A percentile compares a stretch with the other conserved stretches of the same genome.
Conservation (phyloP, 2,888 invertebrate species). For the Ennomos fuscantarius region DNA sequence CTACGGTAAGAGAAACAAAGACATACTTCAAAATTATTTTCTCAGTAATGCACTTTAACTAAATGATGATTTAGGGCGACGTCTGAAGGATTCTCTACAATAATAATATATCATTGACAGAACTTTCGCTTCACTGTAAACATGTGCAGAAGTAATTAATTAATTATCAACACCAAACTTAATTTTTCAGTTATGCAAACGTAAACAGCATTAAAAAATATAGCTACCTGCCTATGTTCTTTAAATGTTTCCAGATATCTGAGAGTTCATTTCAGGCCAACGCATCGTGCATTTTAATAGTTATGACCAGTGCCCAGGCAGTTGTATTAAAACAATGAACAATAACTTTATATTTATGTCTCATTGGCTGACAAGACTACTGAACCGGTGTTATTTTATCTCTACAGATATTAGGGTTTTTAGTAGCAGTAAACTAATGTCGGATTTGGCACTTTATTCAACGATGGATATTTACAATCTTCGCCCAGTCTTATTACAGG, state of each 20-base stretch:
- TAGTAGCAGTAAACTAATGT: slow-evolving; percentile 29
- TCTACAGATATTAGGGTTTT: slow-evolving; percentile 46
- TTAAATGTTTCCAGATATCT: slow-evolving; percentile 44
- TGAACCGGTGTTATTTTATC: slow-evolving; percentile 52
- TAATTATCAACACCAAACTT: too few species aligned
- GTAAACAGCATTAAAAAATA: neutral
- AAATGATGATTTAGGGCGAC: too few species aligned
- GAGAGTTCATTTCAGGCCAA: slow-evolving; percentile 63
- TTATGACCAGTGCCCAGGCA: slow-evolving; percentile 59
- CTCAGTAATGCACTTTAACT: too few species aligned
- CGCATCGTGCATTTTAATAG: slow-evolving; percentile 71
- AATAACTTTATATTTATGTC: slow-evolving; percentile 76
- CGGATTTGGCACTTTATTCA: slow-evolving; percentile 9
- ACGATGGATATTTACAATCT: neutral
- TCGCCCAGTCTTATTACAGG: neutral
- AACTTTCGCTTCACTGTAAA: too few species aligned
- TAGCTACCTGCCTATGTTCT: slow-evolving; percentile 2
- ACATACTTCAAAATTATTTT: too few species aligned
- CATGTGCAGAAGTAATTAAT: too few species aligned
- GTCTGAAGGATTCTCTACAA: too few species aligned
- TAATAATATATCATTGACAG: too few species aligned
- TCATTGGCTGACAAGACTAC: slow-evolving; percentile 61
- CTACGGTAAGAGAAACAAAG: too few species aligned
- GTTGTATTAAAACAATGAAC: slow-evolving; percentile 79
- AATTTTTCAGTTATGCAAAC: neutral